Evolutionary conservation across 1,140 invertebrate species (phyloP), one percentile per base, ranked within the genome.

Genomic region (Lycorma delicatula): DNA sequence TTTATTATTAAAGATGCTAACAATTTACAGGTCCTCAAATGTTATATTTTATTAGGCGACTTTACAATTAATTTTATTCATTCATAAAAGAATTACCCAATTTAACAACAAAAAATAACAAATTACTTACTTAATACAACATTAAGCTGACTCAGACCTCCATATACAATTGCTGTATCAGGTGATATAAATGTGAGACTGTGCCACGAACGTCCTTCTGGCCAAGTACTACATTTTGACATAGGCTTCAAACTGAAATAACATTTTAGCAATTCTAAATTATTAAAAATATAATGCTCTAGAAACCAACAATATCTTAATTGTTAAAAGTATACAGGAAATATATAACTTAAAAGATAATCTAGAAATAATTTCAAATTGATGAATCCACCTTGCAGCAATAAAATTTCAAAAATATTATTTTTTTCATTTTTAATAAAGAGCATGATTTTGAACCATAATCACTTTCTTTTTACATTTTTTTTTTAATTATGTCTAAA

Each of bases 161-260:
- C 76, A 62, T 75, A 77, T 1, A 77, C 53, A 29, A 77, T 63
- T 1, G 74, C 61, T 31, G 54, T 29, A 4, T 62, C 56, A 11
- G 69, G 48, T 11, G 63, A 54, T 4, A 75, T 51, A 18, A 67
- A 66, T 27, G 70, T 72, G 25, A 76, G 68, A 18, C 69, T 70
- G 60, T 75, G 72, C 75, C 75, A 77, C 4, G 75, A 76, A 23
- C 74, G 60, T 4, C 76, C 75, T 50, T 63, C 59, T 7, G 62
- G 74, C 67, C 46, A 44, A 34, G 28, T 27, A 16, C 36, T 27
- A 27, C 27, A 38, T 22, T 54, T 58, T 22, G 22, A 23, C 3
- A 11, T 29, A n/a, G 44, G 61, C 44, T 48, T 58, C 47, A 66
- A 29, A 49, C 64, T 65, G 54, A 16, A 54, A 60, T 13, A 18